A percentile compares a stretch with the other conserved stretches of the same genome.
These are phyloP conservation scores for Hippopotamus amphibius DNA, from an alignment of 2,113 vertebrate species.

Conservation along the genomic window DNA sequence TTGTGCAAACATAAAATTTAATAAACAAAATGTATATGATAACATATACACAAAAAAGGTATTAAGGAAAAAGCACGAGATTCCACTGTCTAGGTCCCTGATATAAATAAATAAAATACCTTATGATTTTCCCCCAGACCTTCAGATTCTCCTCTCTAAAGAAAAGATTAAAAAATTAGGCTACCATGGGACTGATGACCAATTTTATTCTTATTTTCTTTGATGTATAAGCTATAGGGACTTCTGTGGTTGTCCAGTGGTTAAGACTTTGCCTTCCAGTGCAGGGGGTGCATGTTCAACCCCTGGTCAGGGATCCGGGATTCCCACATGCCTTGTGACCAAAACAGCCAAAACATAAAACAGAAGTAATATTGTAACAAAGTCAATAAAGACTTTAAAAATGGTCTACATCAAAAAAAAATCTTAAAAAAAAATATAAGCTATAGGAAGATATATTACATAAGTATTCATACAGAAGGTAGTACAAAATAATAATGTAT, in stretches of 20 bases:
- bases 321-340: no score
- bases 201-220: background rate
- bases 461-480: background rate
- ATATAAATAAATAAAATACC: slow-evolving; percentile 5
- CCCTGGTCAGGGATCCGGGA: no score
- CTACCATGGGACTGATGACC: background rate
- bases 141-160: background rate
- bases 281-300: no score
- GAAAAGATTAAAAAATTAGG: slow-evolving; percentile 33
- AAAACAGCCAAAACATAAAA: no score
- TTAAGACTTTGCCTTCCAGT: no score
- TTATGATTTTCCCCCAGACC: background rate
- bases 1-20: background rate
- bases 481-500: background rate
- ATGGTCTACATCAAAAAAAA: no score
- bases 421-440: background rate
- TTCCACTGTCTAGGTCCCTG: background rate
- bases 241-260: no score
- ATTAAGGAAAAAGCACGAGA: background rate
- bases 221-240: background rate
- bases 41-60: background rate
- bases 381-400: no score
- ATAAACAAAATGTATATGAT: background rate
- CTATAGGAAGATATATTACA: background rate
- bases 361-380: no score